Percentiles rank a stretch among this genome's conserved stretches.
Conservation (phyloP, 2,797 vertebrate species). For the Acipenser oxyrinchus region DNA sequence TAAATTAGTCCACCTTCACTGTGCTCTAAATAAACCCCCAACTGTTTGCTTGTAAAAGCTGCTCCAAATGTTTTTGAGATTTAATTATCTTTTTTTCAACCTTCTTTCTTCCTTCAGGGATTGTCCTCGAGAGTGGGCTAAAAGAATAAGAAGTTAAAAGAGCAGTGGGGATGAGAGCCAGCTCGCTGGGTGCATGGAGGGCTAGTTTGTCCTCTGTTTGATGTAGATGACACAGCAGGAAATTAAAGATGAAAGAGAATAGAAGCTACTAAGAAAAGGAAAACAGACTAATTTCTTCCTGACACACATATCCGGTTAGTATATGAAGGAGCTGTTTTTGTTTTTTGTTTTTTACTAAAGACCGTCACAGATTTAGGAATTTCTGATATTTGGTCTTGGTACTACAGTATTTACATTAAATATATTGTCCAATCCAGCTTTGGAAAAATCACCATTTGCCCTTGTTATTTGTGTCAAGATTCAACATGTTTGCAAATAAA, state of each 20-base stretch:
- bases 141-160: slow-evolving; percentile 65
- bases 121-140: slow-evolving; percentile 61
- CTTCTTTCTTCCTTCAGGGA: slow-evolving; percentile 66
- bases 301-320: slow-evolving; percentile 21
- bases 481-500: too few relatives aligned
- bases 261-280: slow-evolving; percentile 50
- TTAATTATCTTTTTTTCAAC: slow-evolving; percentile 67
- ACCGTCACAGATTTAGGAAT: background rate
- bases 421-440: too few relatives aligned
- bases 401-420: too few relatives aligned
- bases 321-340: slow-evolving; percentile 33
- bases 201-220: slow-evolving; percentile 56
- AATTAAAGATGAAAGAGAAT: slow-evolving; percentile 61
- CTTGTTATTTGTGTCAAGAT: too few relatives aligned
- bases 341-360: slow-evolving; percentile 23
- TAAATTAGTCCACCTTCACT: slow-evolving; percentile 58
- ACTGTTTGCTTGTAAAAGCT: slow-evolving; percentile 59
- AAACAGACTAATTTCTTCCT: slow-evolving; percentile 44
- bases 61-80: slow-evolving; percentile 31
- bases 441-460: too few relatives aligned
- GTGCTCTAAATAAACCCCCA: slow-evolving; percentile 58
- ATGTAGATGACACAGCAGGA: slow-evolving; percentile 61
- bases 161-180: slow-evolving; percentile 38
- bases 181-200: slow-evolving; percentile 42
- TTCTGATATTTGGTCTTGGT: too few relatives aligned